Base-by-base conservation (phyloP, 2,888 invertebrate genomes). In the Chymomyza fuscimana region DNA sequence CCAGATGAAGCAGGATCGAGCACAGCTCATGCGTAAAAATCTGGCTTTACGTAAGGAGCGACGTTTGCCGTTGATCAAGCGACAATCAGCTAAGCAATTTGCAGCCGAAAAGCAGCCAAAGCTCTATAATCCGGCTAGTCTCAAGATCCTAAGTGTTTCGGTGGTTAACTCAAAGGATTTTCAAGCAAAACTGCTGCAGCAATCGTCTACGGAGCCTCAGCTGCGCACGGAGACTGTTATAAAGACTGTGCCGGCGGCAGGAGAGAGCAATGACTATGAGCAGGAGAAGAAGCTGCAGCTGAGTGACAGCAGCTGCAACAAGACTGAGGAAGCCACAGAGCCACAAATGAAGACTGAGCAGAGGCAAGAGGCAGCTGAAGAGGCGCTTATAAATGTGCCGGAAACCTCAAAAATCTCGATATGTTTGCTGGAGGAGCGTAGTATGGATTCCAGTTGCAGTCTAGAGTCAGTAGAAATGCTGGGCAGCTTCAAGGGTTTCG, bases 41-140 rank as follows among this genome's bases (percentile, higher is more conserved):
- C 52, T 88, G 59, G 65, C 74, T 1, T 67, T 72, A 5, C 63
- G 76, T 10, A 82, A 74, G 59, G 87, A 89, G 63, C 81, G 80
- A 6, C 82, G 79, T 50, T 69, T 89, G 67, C 89, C 89, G 0
- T 69, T 88, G 4, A 89, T 88, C 19, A 90, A 89, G 70, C 75
- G 87, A 15, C 81, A 81, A 63, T 87, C 80, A 9, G 77, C 77
- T 4, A 86, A 85, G 67, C 76, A 85, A 40, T 81, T 73, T 58
- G 58, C 7, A 25, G 25, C 65, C 22, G 12, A 58, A 2, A 60
- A 5, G 40, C 68, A 58, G 4, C 60, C 6, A 29, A 29, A 9
- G 40, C 58, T 64, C 0, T 61, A 65, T 10, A 86, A 77, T 80
- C 89, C 88, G 0, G 70, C 77, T 40, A 79, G 88, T 5, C 76